phyloP scores from a whole-genome alignment of 2,113 vertebrate species.

The Tamias sibiricus region DNA sequence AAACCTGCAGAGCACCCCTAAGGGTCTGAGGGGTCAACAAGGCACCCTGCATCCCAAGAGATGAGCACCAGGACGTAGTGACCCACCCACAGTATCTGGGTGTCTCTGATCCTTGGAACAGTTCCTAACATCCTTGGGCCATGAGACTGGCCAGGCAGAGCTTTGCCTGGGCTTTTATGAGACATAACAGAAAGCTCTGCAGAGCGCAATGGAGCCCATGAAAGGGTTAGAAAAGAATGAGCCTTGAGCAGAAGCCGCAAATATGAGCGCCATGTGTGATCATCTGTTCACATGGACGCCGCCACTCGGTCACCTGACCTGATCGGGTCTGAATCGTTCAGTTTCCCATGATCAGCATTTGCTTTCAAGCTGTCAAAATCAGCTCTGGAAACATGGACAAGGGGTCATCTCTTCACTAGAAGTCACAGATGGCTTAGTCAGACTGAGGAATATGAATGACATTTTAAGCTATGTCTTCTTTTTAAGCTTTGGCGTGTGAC shows the following conservation, averaged over 20 bases:
- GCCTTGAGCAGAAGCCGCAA: neutral
- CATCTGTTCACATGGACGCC: no score
- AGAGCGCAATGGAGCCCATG: neutral
- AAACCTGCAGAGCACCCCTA: neutral
- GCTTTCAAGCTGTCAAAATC: neutral
- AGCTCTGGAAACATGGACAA: neutral
- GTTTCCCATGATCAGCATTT: neutral
- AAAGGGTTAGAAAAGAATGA: neutral
- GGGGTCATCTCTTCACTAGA: neutral
- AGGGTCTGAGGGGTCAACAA: neutral
- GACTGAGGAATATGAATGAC: neutral
- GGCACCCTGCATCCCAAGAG: no score
- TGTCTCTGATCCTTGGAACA: neutral
- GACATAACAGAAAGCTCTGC: neutral
- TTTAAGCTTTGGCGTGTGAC: neutral
- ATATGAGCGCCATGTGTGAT: rapidly evolving
- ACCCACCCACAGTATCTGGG: neutral
- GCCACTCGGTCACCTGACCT: neutral
- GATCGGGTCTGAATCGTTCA: neutral
- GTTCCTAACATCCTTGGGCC: neutral
- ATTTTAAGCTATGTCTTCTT: neutral
- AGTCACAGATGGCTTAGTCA: neutral
- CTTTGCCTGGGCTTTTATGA: neutral
- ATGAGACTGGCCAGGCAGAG: neutral
- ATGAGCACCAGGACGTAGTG: neutral